phyloP scores from a whole-genome alignment of 2,113 vertebrate genomes.

The Bufo gargarizans region DNA sequence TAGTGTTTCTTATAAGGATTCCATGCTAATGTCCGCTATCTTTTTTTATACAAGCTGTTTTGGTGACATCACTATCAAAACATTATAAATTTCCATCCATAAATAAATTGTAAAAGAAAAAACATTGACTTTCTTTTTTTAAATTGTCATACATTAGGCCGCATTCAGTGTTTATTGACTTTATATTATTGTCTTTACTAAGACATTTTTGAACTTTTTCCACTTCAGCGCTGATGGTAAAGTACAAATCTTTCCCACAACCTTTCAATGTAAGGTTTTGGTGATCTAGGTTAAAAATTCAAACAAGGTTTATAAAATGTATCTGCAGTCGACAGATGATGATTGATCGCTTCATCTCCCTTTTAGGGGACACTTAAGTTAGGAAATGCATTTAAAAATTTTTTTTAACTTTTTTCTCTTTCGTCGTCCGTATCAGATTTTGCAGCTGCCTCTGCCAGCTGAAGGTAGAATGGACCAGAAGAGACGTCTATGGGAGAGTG shows the following conservation, averaged over 20 bases:
- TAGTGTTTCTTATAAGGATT: too few relatives aligned
- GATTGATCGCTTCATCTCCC: not conserved
- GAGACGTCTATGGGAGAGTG: not conserved
- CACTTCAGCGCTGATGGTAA: not conserved
- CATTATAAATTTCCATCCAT: not conserved
- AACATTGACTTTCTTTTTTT: not conserved
- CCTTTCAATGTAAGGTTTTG: not conserved
- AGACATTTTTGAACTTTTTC: constrained; percentile 10
- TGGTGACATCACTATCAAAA: not conserved
- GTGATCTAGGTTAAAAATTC: not conserved
- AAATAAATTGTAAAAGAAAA: constrained; percentile 4
- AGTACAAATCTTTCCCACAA: constrained; percentile 17
- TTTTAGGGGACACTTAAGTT: not conserved
- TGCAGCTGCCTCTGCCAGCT: too few relatives aligned
- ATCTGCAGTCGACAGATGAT: not conserved
- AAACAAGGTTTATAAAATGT: not conserved
- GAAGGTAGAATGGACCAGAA: too few relatives aligned
- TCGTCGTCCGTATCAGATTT: too few relatives aligned
- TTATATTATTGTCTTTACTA: not conserved
- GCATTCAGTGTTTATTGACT: not conserved
- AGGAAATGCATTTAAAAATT: not conserved
- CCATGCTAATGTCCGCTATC: not conserved
- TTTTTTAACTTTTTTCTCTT: too few relatives aligned
- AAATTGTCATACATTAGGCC: not conserved
- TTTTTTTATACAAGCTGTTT: not conserved